These are phyloP conservation scores for Rana temporaria DNA, from an alignment of 2,113 vertebrate genomes.

Conservation along the genomic window DNA sequence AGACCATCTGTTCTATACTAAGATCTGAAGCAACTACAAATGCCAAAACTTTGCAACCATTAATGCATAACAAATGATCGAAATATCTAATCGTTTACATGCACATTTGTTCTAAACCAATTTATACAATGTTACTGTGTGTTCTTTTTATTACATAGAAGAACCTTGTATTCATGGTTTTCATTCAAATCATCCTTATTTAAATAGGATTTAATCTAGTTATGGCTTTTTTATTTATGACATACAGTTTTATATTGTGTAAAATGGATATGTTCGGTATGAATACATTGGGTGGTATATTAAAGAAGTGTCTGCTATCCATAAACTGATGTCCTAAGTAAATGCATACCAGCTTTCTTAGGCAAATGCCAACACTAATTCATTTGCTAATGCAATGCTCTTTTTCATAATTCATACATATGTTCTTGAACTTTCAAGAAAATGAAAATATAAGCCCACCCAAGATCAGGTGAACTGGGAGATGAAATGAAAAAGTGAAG, in stretches of 20 bases:
- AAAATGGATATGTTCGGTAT: neutral
- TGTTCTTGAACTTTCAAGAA: too few relatives aligned
- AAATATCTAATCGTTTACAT: neutral
- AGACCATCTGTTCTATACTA: constrained; percentile 4
- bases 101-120: neutral
- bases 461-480: too few relatives aligned
- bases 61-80: constrained; percentile 11
- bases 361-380: neutral
- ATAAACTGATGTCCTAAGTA: neutral
- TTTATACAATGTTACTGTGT: neutral
- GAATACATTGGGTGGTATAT: neutral
- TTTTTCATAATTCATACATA: too few relatives aligned
- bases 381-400: too few relatives aligned
- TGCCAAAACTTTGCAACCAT: neutral
- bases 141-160: neutral
- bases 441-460: too few relatives aligned
- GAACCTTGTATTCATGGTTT: neutral
- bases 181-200: neutral
- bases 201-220: constrained; percentile 1
- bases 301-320: neutral
- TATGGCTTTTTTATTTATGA: neutral
- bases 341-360: neutral
- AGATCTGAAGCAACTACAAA: constrained; percentile 5
- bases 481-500: too few relatives aligned
- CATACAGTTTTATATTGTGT: neutral